Conservation (phyloP, 1,140 invertebrate species). For the Drosophila littoralis region DNA sequence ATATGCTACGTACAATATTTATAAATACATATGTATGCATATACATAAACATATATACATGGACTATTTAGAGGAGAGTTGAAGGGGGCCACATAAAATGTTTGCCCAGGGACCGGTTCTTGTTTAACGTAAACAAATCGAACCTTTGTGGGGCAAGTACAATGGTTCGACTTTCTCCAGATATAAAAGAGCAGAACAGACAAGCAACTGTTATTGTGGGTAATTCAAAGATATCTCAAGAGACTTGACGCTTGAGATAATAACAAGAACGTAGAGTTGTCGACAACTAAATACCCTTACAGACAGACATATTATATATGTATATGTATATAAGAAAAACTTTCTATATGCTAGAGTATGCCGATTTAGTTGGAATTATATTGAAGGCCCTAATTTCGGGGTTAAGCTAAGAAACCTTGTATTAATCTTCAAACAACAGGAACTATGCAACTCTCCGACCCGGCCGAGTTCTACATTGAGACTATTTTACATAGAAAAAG, state of each 20-base stretch:
- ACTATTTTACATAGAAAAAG: no score
- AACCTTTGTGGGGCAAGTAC: conserved; percentile 15
- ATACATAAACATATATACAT: not conserved
- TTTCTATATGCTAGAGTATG: no score
- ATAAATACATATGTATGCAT: not conserved
- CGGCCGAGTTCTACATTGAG: no score
- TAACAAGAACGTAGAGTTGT: no score
- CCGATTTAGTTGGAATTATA: no score
- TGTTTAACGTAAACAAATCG: conserved; percentile 19
- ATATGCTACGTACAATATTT: not conserved
- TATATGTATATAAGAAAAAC: no score
- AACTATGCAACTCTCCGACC: no score
- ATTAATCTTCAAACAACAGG: no score
- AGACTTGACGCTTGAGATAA: not conserved
- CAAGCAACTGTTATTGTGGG: not conserved
- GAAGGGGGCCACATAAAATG: not conserved
- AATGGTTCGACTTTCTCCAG: conserved; percentile 29
- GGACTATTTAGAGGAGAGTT: not conserved
- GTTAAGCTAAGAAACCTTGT: no score
- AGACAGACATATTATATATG: no score
- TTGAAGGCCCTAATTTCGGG: no score
- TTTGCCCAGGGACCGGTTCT: conserved; percentile 27
- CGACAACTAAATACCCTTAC: no score
- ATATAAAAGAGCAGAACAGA: conserved; percentile 8
- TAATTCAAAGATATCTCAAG: not conserved